These are phyloP conservation scores for Pristiophorus japonicus DNA, from an alignment of 2,113 vertebrate genomes.

Conservation along the genomic window DNA sequence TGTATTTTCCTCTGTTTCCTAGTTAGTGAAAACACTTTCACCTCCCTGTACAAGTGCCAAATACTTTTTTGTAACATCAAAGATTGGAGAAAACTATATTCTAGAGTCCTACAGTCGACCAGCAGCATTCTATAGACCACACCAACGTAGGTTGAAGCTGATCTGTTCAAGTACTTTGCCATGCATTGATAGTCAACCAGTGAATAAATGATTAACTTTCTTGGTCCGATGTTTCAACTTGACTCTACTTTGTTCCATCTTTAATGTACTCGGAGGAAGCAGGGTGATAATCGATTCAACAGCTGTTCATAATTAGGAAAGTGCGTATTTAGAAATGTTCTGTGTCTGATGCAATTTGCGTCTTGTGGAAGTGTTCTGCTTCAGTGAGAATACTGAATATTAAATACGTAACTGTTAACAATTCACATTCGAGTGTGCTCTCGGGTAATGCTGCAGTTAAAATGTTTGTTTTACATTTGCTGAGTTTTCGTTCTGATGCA, in stretches of 20 bases:
- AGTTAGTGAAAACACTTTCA: not conserved
- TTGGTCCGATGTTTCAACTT: not conserved
- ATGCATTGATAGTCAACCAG: not conserved
- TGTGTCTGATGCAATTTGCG: too few species aligned
- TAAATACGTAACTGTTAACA: too few species aligned
- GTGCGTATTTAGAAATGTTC: too few species aligned
- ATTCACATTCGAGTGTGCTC: too few species aligned
- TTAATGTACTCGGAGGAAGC: not conserved
- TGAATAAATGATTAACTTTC: not conserved
- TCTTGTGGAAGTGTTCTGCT: too few species aligned
- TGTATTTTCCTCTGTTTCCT: not conserved
- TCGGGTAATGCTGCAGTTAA: too few species aligned
- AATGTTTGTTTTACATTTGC: too few species aligned
- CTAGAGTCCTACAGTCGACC: not conserved
- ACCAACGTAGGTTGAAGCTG: not conserved
- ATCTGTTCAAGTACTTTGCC: not conserved
- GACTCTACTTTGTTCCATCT: not conserved
- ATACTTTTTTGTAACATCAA: not conserved
- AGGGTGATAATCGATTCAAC: not conserved
- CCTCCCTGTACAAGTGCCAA: not conserved
- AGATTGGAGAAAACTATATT: not conserved
- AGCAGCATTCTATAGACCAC: not conserved
- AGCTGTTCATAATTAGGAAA: not conserved
- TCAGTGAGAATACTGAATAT: too few species aligned
- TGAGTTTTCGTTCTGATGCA: too few species aligned